Evolutionary conservation across 2,888 invertebrate genomes (phyloP).

Genomic region (Cephus nigrinus): DNA sequence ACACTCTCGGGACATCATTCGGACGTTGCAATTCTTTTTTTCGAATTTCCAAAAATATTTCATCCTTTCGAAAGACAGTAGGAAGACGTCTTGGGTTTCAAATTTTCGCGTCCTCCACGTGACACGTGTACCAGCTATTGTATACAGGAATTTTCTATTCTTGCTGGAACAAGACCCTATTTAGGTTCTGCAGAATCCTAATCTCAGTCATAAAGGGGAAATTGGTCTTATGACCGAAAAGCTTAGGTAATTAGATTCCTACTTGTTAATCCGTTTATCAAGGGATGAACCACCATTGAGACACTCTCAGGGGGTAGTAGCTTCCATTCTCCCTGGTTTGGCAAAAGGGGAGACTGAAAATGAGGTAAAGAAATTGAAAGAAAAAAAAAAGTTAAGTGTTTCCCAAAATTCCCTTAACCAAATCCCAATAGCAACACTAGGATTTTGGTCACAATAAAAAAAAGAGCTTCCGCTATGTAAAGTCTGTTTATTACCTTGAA

Average conservation of each 20-base stretch:
- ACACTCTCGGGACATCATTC: neutral
- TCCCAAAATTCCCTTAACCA: conserved; percentile 15
- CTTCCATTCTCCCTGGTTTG: conserved; percentile 19
- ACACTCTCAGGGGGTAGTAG: conserved; percentile 30
- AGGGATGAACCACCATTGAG: conserved; percentile 29
- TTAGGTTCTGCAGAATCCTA: neutral
- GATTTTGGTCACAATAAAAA: neutral
- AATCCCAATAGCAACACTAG: neutral
- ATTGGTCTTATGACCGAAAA: neutral
- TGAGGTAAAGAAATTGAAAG: conserved; percentile 21
- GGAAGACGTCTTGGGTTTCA: neutral
- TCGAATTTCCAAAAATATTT: neutral
- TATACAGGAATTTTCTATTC: neutral
- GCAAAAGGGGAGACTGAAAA: neutral
- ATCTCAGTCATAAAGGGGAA: neutral
- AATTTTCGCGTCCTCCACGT: neutral
- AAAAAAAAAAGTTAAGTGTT: neutral
- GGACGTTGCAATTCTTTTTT: neutral
- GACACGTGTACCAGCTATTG: neutral
- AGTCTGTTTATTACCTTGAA: neutral
- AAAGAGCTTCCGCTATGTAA: neutral
- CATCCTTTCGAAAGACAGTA: neutral
- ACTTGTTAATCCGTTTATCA: conserved; percentile 48
- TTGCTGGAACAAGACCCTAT: neutral
- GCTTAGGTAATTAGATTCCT: conserved; percentile 38